Percentiles rank a stretch among this genome's conserved stretches.
These are phyloP conservation scores for Molothrus ater DNA, from an alignment of 2,797 vertebrate species.

Conservation along the genomic window DNA sequence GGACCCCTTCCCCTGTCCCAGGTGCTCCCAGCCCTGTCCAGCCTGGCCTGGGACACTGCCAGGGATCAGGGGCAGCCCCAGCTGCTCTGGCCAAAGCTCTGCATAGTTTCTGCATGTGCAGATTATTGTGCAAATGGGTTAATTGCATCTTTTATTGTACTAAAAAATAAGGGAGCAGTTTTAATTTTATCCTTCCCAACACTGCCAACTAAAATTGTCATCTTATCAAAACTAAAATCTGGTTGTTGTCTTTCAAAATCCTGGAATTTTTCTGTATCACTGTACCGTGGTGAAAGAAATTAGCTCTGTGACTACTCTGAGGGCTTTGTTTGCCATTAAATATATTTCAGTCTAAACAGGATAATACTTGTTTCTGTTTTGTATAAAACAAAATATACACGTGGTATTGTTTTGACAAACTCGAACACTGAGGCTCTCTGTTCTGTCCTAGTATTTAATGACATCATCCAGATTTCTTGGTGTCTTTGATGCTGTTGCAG, in stretches of 20 bases:
- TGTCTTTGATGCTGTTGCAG: not conserved
- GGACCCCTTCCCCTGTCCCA: accelerated
- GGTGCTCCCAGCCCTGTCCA: not conserved
- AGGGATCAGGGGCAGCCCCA: not conserved
- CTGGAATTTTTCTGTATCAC: not conserved
- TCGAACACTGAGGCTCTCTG: not conserved
- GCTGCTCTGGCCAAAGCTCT: not conserved
- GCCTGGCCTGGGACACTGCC: accelerated
- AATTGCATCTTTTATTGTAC: not conserved
- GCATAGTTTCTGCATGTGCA: accelerated
- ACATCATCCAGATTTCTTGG: not conserved
- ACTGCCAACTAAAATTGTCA: not conserved
- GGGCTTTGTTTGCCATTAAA: not conserved
- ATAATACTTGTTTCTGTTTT: not conserved
- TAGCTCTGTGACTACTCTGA: not conserved
- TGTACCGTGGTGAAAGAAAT: not conserved
- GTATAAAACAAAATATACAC: not conserved
- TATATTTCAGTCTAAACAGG: not conserved
- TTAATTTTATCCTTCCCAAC: not conserved
- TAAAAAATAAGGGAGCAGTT: not conserved
- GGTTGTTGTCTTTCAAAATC: not conserved
- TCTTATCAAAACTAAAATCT: not conserved
- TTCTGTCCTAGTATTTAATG: not conserved
- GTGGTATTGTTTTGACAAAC: not conserved
- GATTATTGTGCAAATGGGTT: not conserved